Evolutionary conservation across 2,113 vertebrate species (phyloP).

Genomic region (Amphiprion percula): DNA sequence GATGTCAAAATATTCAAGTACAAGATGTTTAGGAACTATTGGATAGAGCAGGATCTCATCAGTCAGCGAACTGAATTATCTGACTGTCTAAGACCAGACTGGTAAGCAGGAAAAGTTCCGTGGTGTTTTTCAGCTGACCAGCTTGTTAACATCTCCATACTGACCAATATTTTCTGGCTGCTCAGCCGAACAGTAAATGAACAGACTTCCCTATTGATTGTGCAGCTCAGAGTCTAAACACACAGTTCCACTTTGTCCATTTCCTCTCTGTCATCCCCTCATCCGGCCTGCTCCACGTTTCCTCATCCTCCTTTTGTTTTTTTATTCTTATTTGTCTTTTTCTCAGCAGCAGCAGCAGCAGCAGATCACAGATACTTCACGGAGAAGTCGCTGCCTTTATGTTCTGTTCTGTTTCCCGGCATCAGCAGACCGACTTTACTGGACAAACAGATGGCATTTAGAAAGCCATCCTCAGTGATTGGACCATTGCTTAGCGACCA

Average conservation of each 20-base stretch:
- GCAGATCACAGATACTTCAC: background rate
- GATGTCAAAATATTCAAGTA: too few relatives aligned
- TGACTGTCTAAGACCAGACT: constrained; percentile 1
- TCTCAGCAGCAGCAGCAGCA: background rate
- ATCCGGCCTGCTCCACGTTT: constrained; percentile 8
- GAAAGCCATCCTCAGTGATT: constrained; percentile 43
- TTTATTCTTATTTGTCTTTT: background rate
- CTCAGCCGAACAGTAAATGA: constrained; percentile 53
- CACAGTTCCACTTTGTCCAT: constrained; percentile 22
- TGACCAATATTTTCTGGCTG: constrained; percentile 50
- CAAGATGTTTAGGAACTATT: background rate
- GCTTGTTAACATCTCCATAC: constrained; percentile 57
- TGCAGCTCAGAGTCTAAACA: constrained; percentile 40
- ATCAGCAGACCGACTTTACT: constrained; percentile 24
- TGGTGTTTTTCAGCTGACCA: constrained; percentile 17
- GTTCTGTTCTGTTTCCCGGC: constrained; percentile 8
- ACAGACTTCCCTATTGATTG: constrained; percentile 65
- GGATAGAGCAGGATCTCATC: background rate
- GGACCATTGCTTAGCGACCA: constrained; percentile 28
- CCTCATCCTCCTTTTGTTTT: background rate
- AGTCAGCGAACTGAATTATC: constrained; percentile 1
- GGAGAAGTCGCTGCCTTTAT: background rate
- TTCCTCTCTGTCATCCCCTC: constrained; percentile 23
- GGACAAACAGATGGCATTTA: constrained; percentile 41
- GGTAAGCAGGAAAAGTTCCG: constrained; percentile 15